These are phyloP conservation scores for Trachelus stipa DNA, from an alignment of 2,888 invertebrate species.

Conservation along the genomic window DNA sequence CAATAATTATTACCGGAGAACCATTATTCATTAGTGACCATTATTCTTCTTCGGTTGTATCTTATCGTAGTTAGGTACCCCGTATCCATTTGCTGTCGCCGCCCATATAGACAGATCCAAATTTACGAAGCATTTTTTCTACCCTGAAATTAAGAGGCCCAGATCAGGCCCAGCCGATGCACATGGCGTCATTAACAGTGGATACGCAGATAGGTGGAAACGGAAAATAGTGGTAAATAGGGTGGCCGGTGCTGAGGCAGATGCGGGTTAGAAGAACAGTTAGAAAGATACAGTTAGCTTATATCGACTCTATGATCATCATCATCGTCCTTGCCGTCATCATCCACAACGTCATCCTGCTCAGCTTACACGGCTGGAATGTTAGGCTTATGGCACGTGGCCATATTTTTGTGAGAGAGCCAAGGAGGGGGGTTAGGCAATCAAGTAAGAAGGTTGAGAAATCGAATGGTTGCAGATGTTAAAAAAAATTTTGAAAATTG, in stretches of 20 bases:
- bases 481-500: not conserved
- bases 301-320: constrained; percentile 2
- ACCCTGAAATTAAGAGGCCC: constrained; percentile 41
- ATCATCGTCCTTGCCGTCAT: not conserved
- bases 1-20: not conserved
- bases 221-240: constrained; percentile 20
- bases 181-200: constrained; percentile 44
- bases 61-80: not conserved
- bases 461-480: not conserved
- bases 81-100: not conserved
- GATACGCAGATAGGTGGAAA: constrained; percentile 20
- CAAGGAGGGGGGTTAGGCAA: not conserved
- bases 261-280: constrained; percentile 27
- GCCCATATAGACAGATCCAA: not conserved
- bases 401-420: not conserved
- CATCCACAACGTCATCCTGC: not conserved
- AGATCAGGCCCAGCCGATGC: constrained; percentile 34
- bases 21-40: not conserved
- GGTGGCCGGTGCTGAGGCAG: constrained; percentile 22
- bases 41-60: not conserved
- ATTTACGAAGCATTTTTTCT: not conserved
- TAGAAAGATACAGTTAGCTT: constrained; percentile 16
- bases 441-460: not conserved
- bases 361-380: not conserved
- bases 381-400: not conserved